A percentile compares a stretch with the other conserved stretches of the same genome.
phyloP scores from a whole-genome alignment of 2,113 vertebrate genomes.

The Gambusia affinis region DNA sequence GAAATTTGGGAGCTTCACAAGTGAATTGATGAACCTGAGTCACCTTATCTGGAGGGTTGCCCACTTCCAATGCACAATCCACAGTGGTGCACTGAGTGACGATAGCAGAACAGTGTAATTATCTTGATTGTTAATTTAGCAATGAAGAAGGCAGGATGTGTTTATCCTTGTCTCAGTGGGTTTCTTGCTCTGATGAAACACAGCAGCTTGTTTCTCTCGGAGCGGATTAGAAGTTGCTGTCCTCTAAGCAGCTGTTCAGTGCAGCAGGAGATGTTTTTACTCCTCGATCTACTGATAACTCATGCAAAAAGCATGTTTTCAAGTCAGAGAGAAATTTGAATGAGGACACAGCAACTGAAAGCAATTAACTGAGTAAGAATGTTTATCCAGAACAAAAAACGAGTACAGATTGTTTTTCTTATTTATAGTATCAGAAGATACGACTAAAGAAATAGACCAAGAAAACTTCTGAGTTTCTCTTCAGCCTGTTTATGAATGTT shows the following conservation, averaged over 20 bases:
- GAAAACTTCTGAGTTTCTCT: background rate
- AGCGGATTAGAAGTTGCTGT: conserved; percentile 52
- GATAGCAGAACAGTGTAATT: conserved; percentile 33
- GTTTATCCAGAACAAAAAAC: conserved; percentile 27
- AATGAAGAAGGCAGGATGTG: conserved; percentile 31
- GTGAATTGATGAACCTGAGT: conserved; percentile 23
- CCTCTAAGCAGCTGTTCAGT: conserved; percentile 58
- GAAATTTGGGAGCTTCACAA: conserved; percentile 17
- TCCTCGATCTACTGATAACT: conserved; percentile 32
- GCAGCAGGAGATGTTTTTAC: conserved; percentile 39
- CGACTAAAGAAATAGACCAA: background rate
- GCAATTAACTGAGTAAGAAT: conserved; percentile 7
- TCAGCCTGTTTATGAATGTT: conserved; percentile 19
- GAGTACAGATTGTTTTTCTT: background rate
- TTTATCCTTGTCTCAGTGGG: conserved; percentile 34
- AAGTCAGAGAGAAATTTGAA: conserved; percentile 35
- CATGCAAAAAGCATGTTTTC: conserved; percentile 25
- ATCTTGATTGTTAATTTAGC: conserved; percentile 49
- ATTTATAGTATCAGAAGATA: conserved; percentile 7
- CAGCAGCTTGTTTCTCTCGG: conserved; percentile 37
- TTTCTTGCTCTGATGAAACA: conserved; percentile 29
- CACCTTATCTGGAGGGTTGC: conserved; percentile 10
- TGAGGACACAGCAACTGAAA: conserved; percentile 13
- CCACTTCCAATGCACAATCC: background rate
- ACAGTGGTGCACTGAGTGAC: conserved; percentile 1